Percentiles rank a stretch among this genome's conserved stretches.
Evolutionary conservation across 92 coral and sea anemone genomes (phyloP).

Genomic region (Parazoanthus swiftii): DNA sequence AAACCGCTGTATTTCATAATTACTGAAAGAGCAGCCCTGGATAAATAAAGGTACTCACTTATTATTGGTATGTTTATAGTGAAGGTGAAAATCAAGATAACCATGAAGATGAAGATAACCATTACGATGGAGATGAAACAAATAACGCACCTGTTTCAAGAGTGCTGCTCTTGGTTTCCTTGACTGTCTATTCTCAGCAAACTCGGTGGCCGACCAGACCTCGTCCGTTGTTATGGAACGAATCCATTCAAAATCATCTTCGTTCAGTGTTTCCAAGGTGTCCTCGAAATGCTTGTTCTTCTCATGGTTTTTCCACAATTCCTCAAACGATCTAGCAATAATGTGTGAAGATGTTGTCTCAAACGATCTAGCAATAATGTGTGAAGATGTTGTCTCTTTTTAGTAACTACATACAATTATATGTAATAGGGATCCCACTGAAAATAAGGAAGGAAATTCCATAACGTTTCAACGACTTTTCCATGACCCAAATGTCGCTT

Average conservation of each 20-base stretch:
- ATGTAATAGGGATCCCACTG: too few species aligned
- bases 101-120: neutral
- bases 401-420: too few species aligned
- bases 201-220: constrained; percentile 80
- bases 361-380: constrained; percentile 49
- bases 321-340: constrained; percentile 57
- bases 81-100: neutral
- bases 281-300: constrained; percentile 34
- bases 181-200: constrained; percentile 56
- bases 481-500: too few species aligned
- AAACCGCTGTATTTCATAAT: too few species aligned
- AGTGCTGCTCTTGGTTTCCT: constrained; percentile 8
- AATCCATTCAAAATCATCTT: constrained; percentile 63
- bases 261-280: constrained; percentile 42
- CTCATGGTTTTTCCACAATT: constrained; percentile 57
- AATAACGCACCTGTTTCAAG: constrained; percentile 12
- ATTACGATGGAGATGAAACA: neutral
- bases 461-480: too few species aligned
- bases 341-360: constrained; percentile 19
- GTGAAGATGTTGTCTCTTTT: neutral
- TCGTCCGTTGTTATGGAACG: constrained; percentile 72
- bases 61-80: too few species aligned
- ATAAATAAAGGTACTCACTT: too few species aligned
- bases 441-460: too few species aligned
- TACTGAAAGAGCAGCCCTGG: too few species aligned